phyloP scores from a whole-genome alignment of 2,113 vertebrate genomes.

The Tyto alba region DNA sequence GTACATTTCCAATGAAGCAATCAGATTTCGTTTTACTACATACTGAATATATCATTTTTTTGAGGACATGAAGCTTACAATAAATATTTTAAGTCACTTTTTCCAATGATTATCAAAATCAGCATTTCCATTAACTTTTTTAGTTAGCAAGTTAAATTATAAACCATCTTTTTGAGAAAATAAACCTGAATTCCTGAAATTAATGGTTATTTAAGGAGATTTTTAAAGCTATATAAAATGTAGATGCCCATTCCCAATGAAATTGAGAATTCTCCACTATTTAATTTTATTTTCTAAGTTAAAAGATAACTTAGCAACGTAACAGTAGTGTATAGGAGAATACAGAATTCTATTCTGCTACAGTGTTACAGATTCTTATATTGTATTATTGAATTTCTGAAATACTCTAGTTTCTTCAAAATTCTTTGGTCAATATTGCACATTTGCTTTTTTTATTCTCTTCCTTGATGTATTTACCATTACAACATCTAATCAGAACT shows the following conservation, averaged over 20 bases:
- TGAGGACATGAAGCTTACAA: neutral
- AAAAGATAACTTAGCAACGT: neutral
- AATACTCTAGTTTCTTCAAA: neutral
- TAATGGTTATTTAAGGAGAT: rapidly evolving
- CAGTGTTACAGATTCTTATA: neutral
- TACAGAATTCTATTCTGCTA: neutral
- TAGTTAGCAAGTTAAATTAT: neutral
- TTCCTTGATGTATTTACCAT: neutral
- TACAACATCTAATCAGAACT: neutral
- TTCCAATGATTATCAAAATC: neutral
- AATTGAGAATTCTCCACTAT: neutral
- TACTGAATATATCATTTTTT: neutral
- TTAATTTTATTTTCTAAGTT: neutral
- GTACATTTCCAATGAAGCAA: neutral
- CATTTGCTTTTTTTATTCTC: neutral
- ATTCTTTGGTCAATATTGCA: neutral
- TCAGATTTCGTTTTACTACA: neutral
- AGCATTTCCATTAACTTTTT: neutral
- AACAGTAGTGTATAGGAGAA: neutral
- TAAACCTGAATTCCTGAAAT: neutral
- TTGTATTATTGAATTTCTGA: neutral
- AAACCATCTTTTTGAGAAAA: neutral
- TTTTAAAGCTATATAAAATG: neutral
- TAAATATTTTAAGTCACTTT: neutral
- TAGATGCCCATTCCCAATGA: neutral